These are phyloP conservation scores for Pseudonaja textilis DNA, from an alignment of 2,113 vertebrate genomes.

Conservation along the genomic window DNA sequence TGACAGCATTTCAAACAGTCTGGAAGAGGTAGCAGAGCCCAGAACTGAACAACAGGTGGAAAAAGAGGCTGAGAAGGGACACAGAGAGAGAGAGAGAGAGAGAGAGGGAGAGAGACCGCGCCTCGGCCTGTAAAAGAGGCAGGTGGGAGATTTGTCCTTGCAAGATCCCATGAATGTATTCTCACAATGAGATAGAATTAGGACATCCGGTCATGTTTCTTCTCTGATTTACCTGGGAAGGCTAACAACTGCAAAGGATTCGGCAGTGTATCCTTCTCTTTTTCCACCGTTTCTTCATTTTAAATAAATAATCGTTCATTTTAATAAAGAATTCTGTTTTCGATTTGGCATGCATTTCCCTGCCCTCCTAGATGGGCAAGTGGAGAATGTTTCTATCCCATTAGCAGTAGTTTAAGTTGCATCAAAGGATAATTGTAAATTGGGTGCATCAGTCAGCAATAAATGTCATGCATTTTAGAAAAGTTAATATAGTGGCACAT, in stretches of 20 bases:
- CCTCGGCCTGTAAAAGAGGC: not conserved
- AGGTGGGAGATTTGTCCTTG: not conserved
- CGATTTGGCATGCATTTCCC: not conserved
- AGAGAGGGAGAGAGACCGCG: too few species aligned
- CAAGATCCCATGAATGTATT: not conserved
- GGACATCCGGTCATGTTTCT: not conserved
- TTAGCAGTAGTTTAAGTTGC: not conserved
- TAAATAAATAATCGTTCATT: too few species aligned
- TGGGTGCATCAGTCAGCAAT: not conserved
- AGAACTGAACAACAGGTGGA: not conserved
- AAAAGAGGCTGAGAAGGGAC: not conserved
- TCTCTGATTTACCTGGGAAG: not conserved
- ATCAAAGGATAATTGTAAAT: not conserved
- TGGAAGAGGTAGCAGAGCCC: not conserved
- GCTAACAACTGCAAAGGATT: not conserved
- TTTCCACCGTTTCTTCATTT: not conserved
- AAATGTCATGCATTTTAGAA: not conserved
- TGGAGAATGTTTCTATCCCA: not conserved
- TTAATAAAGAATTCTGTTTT: too few species aligned
- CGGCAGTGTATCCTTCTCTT: not conserved
- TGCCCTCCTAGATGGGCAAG: not conserved
- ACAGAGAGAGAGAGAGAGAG: too few species aligned
- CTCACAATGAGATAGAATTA: not conserved
- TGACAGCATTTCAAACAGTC: not conserved
- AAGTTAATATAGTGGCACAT: not conserved